These are phyloP conservation scores for Ceyx cyanopectus DNA, from an alignment of 2,113 vertebrate genomes.

Conservation along the genomic window DNA sequence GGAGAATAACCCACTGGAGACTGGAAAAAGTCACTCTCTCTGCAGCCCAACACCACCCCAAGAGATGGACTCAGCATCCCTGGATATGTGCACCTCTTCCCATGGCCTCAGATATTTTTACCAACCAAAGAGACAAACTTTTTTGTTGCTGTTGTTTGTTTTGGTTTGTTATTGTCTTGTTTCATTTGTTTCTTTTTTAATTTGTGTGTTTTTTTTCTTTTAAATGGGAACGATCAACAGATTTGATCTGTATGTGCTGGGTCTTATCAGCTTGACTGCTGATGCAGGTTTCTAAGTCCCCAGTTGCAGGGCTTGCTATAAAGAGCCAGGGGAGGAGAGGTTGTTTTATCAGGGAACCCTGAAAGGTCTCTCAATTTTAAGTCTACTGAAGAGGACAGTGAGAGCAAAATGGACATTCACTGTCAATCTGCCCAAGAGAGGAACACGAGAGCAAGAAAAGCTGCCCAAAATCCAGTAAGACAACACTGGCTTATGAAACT, in stretches of 20 bases:
- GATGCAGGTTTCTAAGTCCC: neutral
- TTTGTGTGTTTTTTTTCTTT: too few species aligned
- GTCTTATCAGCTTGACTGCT: neutral
- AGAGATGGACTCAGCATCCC: accelerated
- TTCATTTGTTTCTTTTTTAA: too few species aligned
- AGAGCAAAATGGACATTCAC: neutral
- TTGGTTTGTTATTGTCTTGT: too few species aligned
- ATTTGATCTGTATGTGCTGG: neutral
- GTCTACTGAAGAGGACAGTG: neutral
- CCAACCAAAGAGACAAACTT: neutral
- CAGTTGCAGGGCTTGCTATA: neutral
- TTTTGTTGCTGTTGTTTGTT: too few species aligned
- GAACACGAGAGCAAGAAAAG: neutral
- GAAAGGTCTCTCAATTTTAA: neutral
- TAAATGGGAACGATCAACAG: neutral
- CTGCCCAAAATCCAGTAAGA: neutral
- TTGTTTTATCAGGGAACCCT: neutral
- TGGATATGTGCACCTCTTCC: neutral
- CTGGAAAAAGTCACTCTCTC: neutral
- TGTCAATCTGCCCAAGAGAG: neutral
- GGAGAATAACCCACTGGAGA: accelerated
- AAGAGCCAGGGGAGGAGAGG: neutral
- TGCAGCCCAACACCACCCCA: neutral
- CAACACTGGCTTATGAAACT: neutral
- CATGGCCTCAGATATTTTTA: neutral